Base-by-base conservation (phyloP, 2,888 invertebrate species). In the Lysandra bellargus region DNA sequence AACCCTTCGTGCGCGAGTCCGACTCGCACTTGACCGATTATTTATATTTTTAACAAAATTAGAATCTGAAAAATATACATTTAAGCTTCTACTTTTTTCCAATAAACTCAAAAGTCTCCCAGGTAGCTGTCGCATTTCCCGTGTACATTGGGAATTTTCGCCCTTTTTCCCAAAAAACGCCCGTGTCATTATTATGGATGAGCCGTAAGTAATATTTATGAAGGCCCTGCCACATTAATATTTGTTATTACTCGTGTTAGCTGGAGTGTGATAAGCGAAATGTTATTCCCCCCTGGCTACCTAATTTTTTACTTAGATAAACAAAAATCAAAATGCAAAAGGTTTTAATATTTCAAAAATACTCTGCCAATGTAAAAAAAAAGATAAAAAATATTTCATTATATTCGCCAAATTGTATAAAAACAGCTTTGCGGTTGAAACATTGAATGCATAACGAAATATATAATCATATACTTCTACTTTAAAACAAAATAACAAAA, bases 171-270 rank as follows among this genome's bases (percentile, higher is more conserved):
- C 78, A 44, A 73, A 80, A 81, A 82, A 80, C 80, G 75, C 79
- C 77, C 61, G 60, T 78, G 64, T 80, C 79, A 53, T 73, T 80
- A 80, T 79, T 79, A 80, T 74, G 80, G 90, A 88, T 87, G 91
- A 91, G 90, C 90, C 90, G 88, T 90, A 88, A 88, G 91, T 88
- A 89, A 90, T 92, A 93, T 92, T 92, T 91, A 92, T 91, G 90
- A 86, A 89, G 86, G 88, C 88, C 75, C 75, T 5, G 49, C 49
- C 49, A 75, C 44, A 69, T 44, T 44, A 44, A 75, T 75, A 49
- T 75, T 49, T 75, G 75, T 44, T 75, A 75, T 49, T 75, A 49
- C 75, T 75, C 75, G 44, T 75, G 74, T 74, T 74, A 74, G 74
- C 74, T 44, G 49, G 74, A 74, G 74, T 74, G 30, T 75, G 44